These are phyloP conservation scores for Cephus pygmeus DNA, from an alignment of 2,888 invertebrate species.

Conservation along the genomic window DNA sequence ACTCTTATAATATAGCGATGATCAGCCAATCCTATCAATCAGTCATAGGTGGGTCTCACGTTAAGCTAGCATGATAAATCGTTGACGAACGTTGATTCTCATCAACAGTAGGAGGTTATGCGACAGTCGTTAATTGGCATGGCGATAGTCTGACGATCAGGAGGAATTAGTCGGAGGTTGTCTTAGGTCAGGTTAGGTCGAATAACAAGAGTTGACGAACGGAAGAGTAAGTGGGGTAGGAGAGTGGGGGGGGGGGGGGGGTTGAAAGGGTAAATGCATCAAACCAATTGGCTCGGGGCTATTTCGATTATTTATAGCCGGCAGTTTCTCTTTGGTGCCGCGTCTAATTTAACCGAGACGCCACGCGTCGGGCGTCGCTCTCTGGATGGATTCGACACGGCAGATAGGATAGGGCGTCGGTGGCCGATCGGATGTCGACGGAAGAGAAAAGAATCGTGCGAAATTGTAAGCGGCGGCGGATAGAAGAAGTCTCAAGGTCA, in stretches of 20 bases:
- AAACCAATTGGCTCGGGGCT: conserved; percentile 12
- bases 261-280: conserved; percentile 1
- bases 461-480: neutral
- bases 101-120: neutral
- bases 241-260: neutral
- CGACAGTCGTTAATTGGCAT: neutral
- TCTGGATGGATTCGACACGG: neutral
- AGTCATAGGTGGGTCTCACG: no score
- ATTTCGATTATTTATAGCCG: conserved; percentile 8
- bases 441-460: neutral
- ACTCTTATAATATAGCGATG: no score
- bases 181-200: neutral
- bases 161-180: neutral
- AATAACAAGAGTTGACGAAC: neutral
- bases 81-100: neutral
- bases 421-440: neutral
- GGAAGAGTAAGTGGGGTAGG: neutral
- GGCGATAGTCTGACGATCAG: neutral
- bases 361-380: neutral
- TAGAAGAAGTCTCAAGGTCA: neutral
- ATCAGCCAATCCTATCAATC: no score
- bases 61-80: no score
- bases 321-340: neutral
- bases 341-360: conserved; percentile 2
- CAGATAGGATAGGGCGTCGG: neutral